Percentiles rank a stretch among this genome's conserved stretches.
These are phyloP conservation scores for Eristalis intricaria DNA, from an alignment of 2,888 invertebrate species.

Conservation along the genomic window DNA sequence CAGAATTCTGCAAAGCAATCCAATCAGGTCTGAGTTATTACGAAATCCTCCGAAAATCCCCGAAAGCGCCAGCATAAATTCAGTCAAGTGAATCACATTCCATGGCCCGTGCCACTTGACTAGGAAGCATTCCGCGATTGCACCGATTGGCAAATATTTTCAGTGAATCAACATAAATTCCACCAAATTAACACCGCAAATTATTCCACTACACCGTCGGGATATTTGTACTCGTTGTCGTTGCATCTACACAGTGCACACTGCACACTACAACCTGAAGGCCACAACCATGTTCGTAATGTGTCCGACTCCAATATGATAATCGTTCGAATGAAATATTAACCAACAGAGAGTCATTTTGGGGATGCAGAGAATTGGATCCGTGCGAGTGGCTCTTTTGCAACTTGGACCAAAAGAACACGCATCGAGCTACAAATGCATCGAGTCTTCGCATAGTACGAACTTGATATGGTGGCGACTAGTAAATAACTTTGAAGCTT, in stretches of 20 bases:
- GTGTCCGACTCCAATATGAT: constrained; percentile 53
- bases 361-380: constrained; percentile 40
- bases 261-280: neutral
- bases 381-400: constrained; percentile 30
- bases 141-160: constrained; percentile 22
- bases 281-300: neutral
- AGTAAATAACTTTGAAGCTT: constrained; percentile 60
- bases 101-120: neutral
- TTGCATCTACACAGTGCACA: neutral
- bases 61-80: neutral
- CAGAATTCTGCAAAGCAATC: neutral
- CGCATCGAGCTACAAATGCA: constrained; percentile 29
- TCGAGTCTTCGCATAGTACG: constrained; percentile 29
- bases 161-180: constrained; percentile 31
- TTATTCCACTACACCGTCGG: constrained; percentile 24
- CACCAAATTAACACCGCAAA: constrained; percentile 38
- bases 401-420: constrained; percentile 26
- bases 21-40: neutral
- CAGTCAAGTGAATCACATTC: constrained; percentile 22
- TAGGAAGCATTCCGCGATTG: constrained; percentile 28
- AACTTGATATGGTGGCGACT: constrained; percentile 27
- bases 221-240: constrained; percentile 7
- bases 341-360: constrained; percentile 46
- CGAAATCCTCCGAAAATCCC: neutral
- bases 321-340: constrained; percentile 64